Percentiles rank a stretch among this genome's conserved stretches.
Conservation (phyloP, 1,140 invertebrate species). For the Drosophila albomicans region DNA sequence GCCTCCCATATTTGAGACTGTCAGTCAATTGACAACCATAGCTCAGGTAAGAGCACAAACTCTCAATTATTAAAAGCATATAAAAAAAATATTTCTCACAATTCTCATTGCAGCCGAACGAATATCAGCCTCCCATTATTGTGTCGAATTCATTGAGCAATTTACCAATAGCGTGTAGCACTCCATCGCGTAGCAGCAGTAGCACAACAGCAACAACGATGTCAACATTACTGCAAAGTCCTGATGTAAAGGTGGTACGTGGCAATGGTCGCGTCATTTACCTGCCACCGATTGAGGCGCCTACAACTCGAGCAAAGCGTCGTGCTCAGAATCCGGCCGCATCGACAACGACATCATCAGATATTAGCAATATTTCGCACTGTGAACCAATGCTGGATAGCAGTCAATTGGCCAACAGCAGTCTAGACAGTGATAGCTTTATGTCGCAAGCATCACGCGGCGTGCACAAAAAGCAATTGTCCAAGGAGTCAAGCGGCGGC, state of each 20-base stretch:
- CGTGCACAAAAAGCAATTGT: not conserved
- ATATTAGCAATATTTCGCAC: conserved; percentile 44
- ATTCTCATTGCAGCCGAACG: conserved; percentile 3
- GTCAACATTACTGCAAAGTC: not conserved
- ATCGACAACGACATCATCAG: conserved; percentile 25
- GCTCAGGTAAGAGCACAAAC: conserved; percentile 15
- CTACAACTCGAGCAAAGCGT: conserved; percentile 87
- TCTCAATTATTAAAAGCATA: too few relatives aligned
- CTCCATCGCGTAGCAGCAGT: conserved; percentile 48
- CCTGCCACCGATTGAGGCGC: conserved; percentile 91
- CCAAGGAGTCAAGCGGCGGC: conserved; percentile 32
- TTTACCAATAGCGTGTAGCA: conserved; percentile 64
- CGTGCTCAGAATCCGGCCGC: conserved; percentile 63
- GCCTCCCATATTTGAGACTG: conserved; percentile 37
- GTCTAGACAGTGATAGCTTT: conserved; percentile 44
- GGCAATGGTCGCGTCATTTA: conserved; percentile 90
- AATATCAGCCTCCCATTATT: conserved; percentile 14
- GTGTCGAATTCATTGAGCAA: conserved; percentile 16
- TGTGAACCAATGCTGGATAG: conserved; percentile 48
- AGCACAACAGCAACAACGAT: not conserved
- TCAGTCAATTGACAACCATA: conserved; percentile 4
- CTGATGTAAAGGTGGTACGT: conserved; percentile 88
- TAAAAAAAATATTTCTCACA: not conserved
- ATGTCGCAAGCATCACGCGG: conserved; percentile 1
- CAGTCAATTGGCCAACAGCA: conserved; percentile 50